Evolutionary conservation across 2,888 invertebrate species (phyloP).

Genomic region (Cepaea hortensis): DNA sequence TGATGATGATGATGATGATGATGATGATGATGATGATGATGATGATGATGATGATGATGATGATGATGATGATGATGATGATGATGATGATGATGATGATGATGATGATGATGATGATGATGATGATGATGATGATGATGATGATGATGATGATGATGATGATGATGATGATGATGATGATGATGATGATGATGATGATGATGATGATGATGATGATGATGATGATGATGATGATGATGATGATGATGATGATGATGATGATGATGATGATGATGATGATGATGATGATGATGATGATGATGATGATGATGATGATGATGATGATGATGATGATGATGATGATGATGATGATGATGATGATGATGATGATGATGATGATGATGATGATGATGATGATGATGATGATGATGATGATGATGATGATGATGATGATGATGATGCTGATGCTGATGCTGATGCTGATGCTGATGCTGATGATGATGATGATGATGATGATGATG

Average conservation of each 20-base stretch:
- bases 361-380: constrained; percentile 11
- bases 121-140: no score
- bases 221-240: constrained; percentile 13
- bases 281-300: constrained; percentile 16
- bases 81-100: neutral
- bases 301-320: constrained; percentile 25
- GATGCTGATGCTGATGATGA: neutral
- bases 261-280: neutral
- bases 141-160: no score
- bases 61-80: neutral
- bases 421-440: neutral
- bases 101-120: constrained; percentile 23
- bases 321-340: constrained; percentile 9
- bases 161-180: no score
- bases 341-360: constrained; percentile 17
- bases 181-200: no score
- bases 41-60: neutral
- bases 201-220: neutral
- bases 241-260: neutral
- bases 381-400: neutral
- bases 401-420: neutral
- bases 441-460: neutral
- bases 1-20: neutral
- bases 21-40: no score
- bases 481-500: neutral